A percentile compares a stretch with the other conserved stretches of the same genome.
These are phyloP conservation scores for Pomatostomus ruficeps DNA, from an alignment of 2,113 vertebrate species.

Conservation along the genomic window DNA sequence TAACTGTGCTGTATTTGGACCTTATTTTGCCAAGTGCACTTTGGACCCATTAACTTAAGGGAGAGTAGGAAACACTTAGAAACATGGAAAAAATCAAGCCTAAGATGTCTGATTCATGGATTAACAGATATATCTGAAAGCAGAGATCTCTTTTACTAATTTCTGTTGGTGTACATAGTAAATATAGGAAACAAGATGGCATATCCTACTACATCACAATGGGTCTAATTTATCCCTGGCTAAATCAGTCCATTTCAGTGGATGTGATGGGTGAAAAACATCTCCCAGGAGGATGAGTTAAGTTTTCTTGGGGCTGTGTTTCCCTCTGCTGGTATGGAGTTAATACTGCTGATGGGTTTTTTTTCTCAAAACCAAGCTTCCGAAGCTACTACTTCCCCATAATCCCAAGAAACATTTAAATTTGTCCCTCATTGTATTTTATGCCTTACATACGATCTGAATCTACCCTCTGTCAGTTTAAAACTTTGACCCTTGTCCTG, in stretches of 20 bases:
- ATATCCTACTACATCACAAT: neutral
- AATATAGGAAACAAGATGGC: neutral
- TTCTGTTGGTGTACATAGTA: neutral
- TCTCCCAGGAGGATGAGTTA: neutral
- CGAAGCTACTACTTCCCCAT: neutral
- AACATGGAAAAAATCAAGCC: neutral
- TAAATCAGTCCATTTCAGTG: neutral
- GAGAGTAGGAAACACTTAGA: neutral
- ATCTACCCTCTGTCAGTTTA: neutral
- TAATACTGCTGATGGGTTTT: neutral
- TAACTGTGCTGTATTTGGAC: neutral
- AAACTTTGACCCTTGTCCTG: neutral
- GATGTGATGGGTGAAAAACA: neutral
- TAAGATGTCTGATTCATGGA: neutral
- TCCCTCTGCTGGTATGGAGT: slow-evolving; percentile 42
- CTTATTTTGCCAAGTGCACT: neutral
- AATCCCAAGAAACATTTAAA: neutral
- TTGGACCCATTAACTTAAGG: neutral
- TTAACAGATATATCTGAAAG: neutral
- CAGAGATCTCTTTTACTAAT: neutral
- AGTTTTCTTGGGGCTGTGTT: neutral
- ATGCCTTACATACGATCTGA: neutral
- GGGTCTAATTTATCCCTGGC: neutral
- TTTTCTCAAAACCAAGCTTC: neutral
- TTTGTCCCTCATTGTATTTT: neutral